Base-by-base conservation (phyloP, 2,888 invertebrate genomes). In the Ennomos quercinarius region DNA sequence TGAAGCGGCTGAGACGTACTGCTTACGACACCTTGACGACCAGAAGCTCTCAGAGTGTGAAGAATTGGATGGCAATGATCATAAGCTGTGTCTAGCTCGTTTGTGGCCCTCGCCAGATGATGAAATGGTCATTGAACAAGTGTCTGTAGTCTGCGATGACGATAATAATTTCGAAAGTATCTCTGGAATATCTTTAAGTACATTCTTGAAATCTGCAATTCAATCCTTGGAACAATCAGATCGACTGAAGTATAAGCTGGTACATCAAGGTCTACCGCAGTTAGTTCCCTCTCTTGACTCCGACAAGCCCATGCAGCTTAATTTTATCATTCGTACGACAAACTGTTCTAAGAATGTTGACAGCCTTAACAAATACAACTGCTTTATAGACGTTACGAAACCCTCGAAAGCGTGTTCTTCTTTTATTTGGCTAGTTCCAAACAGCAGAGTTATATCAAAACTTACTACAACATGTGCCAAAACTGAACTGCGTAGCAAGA, bases 91-190 rank as follows among this genome's bases (percentile, higher is more conserved):
- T 66, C 73, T 81, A 34, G 86, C 78, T n/a, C 78, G 83, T 45
- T 46, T 89, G 13, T 88, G 78, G 75, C 89, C 88, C 2, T 77
- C 82, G n/a, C 68, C 77, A n/a, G 83, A 84, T 35, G 86, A 89
- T 65, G 87, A 87, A 46, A 63, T 83, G 9, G 70, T 84, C 2
- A 59, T 89, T 17, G 67, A 78, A 42, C 79, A 80, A 17, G 71
- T 84, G 1, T 59, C 70, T 12, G 73, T 85, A 9, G 77, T 86
- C n/a, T 89, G 89, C 64, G 84, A 89, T 13, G 83, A 85, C 57
- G 81, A 87, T 12, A 58, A 59, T 4, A 72, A 82, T 12, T 89
- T 89, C 65, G 60, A 63, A 37, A 65, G 67, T n/a, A 49, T 82
- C n/a, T 80, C 86, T 36, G 89, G 87, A 6, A 47, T 89, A 37